phyloP scores from a whole-genome alignment of 2,888 invertebrate species.

The Heliconius ismenius region DNA sequence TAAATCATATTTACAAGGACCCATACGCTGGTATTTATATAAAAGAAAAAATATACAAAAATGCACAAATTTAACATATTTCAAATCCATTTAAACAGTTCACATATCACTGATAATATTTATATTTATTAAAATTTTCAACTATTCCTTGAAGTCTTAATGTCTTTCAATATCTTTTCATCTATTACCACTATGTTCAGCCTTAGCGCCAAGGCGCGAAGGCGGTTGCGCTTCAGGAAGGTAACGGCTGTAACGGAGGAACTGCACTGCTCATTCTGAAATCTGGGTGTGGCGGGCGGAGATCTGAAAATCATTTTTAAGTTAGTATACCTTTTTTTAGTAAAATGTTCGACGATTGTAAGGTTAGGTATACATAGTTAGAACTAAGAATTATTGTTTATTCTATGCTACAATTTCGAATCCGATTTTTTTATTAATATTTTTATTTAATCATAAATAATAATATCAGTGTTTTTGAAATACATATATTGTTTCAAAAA shows the following conservation, averaged over 20 bases:
- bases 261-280: slow-evolving; percentile 65
- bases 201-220: slow-evolving; percentile 80
- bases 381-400: background rate
- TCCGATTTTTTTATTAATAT: too few species aligned
- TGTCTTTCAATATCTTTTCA: slow-evolving; percentile 1
- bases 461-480: too few species aligned
- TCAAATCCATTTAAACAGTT: background rate
- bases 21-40: background rate
- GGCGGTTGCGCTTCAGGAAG: slow-evolving; percentile 77
- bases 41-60: background rate
- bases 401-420: too few species aligned
- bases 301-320: slow-evolving; percentile 52
- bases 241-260: slow-evolving; percentile 69
- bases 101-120: background rate
- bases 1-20: too few species aligned
- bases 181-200: slow-evolving; percentile 40
- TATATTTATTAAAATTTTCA: background rate
- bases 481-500: too few species aligned
- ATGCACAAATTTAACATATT: background rate
- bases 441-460: too few species aligned
- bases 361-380: background rate
- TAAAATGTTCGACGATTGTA: background rate
- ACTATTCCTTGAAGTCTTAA: background rate
- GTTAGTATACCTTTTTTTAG: background rate
- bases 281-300: slow-evolving; percentile 68